A percentile compares a stretch with the other conserved stretches of the same genome.
phyloP scores from a whole-genome alignment of 2,888 invertebrate species.

The Drosophila anomalata region DNA sequence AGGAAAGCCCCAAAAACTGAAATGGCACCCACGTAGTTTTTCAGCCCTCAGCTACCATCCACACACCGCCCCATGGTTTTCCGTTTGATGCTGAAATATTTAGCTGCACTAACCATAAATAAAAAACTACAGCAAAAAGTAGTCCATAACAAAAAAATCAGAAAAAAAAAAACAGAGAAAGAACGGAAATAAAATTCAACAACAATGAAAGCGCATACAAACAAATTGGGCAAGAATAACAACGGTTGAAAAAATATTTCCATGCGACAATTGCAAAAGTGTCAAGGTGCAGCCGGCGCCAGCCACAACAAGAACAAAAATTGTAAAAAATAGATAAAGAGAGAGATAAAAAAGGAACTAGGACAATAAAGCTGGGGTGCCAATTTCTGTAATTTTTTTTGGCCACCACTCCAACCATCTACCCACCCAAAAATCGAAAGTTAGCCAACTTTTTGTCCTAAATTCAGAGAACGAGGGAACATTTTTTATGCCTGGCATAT shows the following conservation, averaged over 20 bases:
- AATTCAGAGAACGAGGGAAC: conserved; percentile 20
- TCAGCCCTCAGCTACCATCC: background rate
- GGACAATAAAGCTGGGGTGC: conserved; percentile 49
- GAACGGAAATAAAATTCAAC: conserved; percentile 25
- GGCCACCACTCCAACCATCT: background rate
- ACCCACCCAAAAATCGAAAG: conserved; percentile 44
- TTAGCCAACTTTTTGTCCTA: conserved; percentile 34
- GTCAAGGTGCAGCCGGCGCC: conserved; percentile 54
- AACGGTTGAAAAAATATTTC: conserved; percentile 39
- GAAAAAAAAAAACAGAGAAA: conserved; percentile 24
- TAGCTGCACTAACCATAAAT: conserved; percentile 41
- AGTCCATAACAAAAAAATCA: conserved; percentile 8
- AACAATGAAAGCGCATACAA: conserved; percentile 32
- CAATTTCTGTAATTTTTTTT: conserved; percentile 33
- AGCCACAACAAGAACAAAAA: conserved; percentile 16
- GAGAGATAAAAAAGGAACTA: conserved; percentile 31
- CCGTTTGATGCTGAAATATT: conserved; percentile 42
- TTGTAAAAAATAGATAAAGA: conserved; percentile 2
- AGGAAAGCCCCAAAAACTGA: conserved; percentile 25
- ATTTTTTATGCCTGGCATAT: conserved; percentile 29
- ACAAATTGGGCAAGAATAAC: conserved; percentile 51
- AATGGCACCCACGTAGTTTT: conserved; percentile 42
- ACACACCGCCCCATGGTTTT: conserved; percentile 14
- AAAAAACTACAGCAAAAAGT: conserved; percentile 13
- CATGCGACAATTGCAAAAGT: conserved; percentile 56